Conservation (phyloP, 2,113 vertebrate genomes). For the Phodopus roborovskii region DNA sequence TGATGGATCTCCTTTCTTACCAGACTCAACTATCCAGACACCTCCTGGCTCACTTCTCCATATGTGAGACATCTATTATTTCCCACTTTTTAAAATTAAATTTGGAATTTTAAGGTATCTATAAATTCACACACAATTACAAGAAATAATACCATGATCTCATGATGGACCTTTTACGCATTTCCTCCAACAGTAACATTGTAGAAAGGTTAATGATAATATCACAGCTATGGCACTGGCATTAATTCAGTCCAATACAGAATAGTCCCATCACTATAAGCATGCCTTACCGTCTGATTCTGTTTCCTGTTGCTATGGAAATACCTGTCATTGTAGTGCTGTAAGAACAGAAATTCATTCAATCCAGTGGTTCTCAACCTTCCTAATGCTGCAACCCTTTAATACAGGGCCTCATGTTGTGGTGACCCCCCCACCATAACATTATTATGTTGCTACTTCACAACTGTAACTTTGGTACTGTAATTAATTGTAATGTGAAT, state of each 20-base stretch:
- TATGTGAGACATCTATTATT: not conserved
- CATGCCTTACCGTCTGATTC: not conserved
- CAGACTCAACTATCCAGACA: too few species aligned
- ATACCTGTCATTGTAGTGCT: not conserved
- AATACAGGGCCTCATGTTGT: not conserved
- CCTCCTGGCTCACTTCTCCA: rapidly evolving
- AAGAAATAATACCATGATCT: not conserved
- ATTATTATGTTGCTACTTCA: not conserved
- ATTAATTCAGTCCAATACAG: too few species aligned
- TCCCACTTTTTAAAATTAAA: not conserved
- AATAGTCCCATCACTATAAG: not conserved
- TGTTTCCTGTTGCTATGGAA: not conserved
- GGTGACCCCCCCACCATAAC: not conserved
- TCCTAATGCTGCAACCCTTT: not conserved
- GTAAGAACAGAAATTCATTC: not conserved
- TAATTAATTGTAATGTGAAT: not conserved
- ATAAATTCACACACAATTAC: not conserved
- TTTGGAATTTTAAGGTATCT: not conserved
- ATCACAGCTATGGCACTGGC: not conserved
- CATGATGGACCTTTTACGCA: not conserved
- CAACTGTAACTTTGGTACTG: not conserved
- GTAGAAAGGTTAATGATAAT: not conserved
- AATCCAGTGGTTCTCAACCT: not conserved
- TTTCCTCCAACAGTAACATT: rapidly evolving
- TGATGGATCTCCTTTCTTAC: too few species aligned